These are phyloP conservation scores for Lochmaea crataegi DNA, from an alignment of 2,888 invertebrate species.

Conservation along the genomic window DNA sequence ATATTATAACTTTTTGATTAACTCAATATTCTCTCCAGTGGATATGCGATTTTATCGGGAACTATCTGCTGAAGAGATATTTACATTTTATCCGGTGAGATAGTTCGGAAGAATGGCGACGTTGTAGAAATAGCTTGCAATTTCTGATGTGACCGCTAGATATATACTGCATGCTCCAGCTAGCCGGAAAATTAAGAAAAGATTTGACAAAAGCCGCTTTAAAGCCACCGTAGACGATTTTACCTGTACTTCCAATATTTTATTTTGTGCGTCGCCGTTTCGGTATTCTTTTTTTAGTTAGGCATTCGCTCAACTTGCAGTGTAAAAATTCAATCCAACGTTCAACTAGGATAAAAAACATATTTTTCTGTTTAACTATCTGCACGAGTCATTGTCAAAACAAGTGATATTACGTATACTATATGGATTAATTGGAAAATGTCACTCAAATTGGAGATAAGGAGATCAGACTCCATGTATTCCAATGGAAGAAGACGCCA, in stretches of 20 bases:
- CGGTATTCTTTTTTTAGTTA: neutral
- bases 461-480: too few relatives aligned
- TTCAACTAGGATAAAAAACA: too few relatives aligned
- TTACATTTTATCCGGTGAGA: slow-evolving; percentile 20
- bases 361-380: too few relatives aligned
- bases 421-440: too few relatives aligned
- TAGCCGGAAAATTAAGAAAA: slow-evolving; percentile 50
- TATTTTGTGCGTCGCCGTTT: neutral
- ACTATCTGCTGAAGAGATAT: slow-evolving; percentile 11
- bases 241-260: slow-evolving; percentile 36
- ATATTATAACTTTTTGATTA: slow-evolving; percentile 1
- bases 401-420: too few relatives aligned
- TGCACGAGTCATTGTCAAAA: too few relatives aligned
- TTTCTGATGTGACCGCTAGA: slow-evolving; percentile 44
- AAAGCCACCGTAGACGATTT: slow-evolving; percentile 40
- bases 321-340: too few relatives aligned
- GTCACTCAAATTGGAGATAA: too few relatives aligned
- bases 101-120: slow-evolving; percentile 23
- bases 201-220: slow-evolving; percentile 46
- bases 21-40: neutral
- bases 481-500: too few relatives aligned
- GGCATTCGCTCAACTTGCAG: neutral
- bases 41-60: slow-evolving; percentile 14
- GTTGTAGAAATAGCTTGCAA: slow-evolving; percentile 39
- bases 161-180: slow-evolving; percentile 47